Evolutionary conservation across 2,797 vertebrate species (phyloP).

Genomic region (Pseudotriccus pelzelni): DNA sequence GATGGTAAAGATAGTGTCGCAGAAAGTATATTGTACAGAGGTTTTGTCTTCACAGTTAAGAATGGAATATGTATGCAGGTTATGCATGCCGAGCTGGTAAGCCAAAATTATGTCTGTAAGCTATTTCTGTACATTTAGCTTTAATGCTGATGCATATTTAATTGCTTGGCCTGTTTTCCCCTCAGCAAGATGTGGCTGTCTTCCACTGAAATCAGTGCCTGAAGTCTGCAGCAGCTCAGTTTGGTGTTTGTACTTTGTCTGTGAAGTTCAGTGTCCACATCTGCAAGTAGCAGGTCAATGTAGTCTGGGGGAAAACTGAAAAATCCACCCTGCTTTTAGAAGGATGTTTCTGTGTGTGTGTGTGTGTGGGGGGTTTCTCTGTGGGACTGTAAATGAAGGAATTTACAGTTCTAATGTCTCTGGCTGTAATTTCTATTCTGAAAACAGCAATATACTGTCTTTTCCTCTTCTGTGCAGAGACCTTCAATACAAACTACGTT

Average conservation of each 20-base stretch:
- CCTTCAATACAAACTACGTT: background rate
- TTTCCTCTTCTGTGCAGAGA: background rate
- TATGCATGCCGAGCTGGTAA: constrained; percentile 19
- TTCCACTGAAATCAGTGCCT: constrained; percentile 19
- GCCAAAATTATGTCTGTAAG: constrained; percentile 41
- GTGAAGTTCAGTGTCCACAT: background rate
- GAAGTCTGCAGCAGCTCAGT: constrained; percentile 18
- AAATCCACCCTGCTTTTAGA: background rate
- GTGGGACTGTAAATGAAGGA: background rate
- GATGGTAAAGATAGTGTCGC: background rate
- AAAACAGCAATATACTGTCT: background rate
- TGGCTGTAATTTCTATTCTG: background rate
- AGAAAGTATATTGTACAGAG: background rate
- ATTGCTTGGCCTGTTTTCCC: constrained; percentile 62
- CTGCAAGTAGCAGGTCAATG: background rate
- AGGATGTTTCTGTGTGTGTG: background rate
- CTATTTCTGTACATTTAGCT: constrained; percentile 52
- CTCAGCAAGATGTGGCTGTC: constrained; percentile 41
- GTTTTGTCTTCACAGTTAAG: constrained; percentile 15
- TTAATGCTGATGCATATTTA: constrained; percentile 66
- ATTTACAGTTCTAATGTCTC: background rate
- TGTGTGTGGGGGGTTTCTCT: background rate
- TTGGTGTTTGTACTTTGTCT: background rate
- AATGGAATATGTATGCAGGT: constrained; percentile 21
- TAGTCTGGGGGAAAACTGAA: background rate